phyloP scores from a whole-genome alignment of 2,797 vertebrate species.

The Clarias pachynema region DNA sequence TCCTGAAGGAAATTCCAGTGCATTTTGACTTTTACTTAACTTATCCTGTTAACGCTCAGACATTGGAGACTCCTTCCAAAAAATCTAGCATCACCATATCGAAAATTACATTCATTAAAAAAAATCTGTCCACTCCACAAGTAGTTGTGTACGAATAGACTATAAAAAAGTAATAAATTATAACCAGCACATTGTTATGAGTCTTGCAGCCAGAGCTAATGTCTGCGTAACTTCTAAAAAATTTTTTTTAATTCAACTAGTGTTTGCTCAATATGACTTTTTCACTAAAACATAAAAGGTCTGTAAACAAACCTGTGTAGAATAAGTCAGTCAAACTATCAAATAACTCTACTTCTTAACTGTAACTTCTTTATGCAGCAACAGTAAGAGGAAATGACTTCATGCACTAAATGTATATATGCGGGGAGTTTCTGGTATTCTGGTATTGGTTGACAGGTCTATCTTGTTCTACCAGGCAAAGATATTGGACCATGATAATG shows the following conservation, averaged over 20 bases:
- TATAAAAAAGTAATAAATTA: background rate
- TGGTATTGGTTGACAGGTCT: background rate
- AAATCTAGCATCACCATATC: background rate
- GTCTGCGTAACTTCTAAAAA: background rate
- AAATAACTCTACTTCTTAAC: background rate
- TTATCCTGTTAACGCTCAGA: background rate
- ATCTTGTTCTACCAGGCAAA: constrained; percentile 80
- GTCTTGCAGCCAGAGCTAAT: background rate
- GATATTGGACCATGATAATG: constrained; percentile 96
- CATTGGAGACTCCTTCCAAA: background rate
- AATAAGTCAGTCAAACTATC: background rate
- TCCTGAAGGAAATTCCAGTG: too few species aligned
- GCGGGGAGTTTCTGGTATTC: background rate
- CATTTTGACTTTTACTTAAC: background rate
- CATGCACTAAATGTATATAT: background rate
- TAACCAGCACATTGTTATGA: background rate
- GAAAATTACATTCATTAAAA: background rate
- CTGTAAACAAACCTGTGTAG: background rate
- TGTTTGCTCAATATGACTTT: background rate
- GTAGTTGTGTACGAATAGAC: too few species aligned
- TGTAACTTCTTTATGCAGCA: background rate
- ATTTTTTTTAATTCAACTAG: background rate
- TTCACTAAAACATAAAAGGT: background rate
- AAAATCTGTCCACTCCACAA: background rate
- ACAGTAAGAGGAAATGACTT: background rate